These are phyloP conservation scores for Drosophila anomalipes DNA, from an alignment of 2,888 invertebrate genomes.

Conservation along the genomic window DNA sequence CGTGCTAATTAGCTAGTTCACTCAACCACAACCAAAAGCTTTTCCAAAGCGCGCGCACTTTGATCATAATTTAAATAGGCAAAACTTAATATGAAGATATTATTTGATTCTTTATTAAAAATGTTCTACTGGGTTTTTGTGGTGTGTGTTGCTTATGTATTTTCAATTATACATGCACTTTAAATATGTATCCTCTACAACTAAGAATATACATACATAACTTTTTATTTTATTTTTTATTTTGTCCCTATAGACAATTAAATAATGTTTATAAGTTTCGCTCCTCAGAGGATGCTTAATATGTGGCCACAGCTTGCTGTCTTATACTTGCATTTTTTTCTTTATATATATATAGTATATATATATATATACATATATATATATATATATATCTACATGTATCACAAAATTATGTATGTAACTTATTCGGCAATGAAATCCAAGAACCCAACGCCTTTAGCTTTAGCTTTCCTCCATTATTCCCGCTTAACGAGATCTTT, in stretches of 20 bases:
- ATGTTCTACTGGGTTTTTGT: slow-evolving; percentile 49
- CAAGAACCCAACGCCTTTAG: slow-evolving; percentile 7
- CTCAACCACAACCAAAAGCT: neutral
- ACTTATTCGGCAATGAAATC: slow-evolving; percentile 37
- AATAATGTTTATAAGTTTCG: slow-evolving; percentile 29
- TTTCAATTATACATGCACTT: slow-evolving; percentile 40
- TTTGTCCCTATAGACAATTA: slow-evolving; percentile 19
- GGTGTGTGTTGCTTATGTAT: slow-evolving; percentile 27
- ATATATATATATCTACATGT: slow-evolving; percentile 34
- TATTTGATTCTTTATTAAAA: slow-evolving; percentile 66
- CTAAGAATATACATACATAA: slow-evolving; percentile 39
- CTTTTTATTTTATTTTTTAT: slow-evolving; percentile 13
- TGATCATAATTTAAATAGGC: neutral
- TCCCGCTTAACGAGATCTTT: slow-evolving; percentile 15
- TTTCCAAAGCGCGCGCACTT: neutral
- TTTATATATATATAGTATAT: neutral
- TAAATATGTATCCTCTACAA: slow-evolving; percentile 23
- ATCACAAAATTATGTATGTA: slow-evolving; percentile 52
- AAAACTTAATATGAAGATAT: slow-evolving; percentile 11
- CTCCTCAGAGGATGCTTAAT: slow-evolving; percentile 64
- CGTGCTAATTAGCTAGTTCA: neutral
- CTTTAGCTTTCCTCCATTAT: neutral
- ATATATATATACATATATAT: slow-evolving; percentile 2
- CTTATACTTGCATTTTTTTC: slow-evolving; percentile 26
- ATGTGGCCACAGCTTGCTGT: slow-evolving; percentile 54